Percentiles rank a stretch among this genome's conserved stretches.
phyloP scores from a whole-genome alignment of 2,113 vertebrate species.

The Neolamprologus kungweensis region DNA sequence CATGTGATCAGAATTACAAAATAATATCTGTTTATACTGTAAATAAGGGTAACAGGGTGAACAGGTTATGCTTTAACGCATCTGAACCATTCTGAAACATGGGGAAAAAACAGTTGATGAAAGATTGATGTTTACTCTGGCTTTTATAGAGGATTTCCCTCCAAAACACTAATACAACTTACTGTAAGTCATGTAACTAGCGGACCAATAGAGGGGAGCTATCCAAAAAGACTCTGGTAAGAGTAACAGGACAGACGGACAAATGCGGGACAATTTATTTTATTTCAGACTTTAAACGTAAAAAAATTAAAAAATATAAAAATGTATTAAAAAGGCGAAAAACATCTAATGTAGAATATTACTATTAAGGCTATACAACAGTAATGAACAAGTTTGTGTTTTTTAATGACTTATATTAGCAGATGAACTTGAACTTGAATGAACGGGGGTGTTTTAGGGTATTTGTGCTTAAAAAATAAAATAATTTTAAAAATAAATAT shows the following conservation, averaged over 20 bases:
- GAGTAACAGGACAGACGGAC: neutral
- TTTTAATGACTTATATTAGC: neutral
- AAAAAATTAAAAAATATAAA: neutral
- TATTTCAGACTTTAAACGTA: neutral
- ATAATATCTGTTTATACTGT: neutral
- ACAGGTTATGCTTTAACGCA: neutral
- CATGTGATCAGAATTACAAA: neutral
- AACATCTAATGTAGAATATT: neutral
- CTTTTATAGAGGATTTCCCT: neutral
- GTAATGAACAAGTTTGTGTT: neutral
- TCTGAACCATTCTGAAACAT: neutral
- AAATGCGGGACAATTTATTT: neutral
- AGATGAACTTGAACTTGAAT: neutral
- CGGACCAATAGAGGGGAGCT: neutral
- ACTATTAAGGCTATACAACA: neutral
- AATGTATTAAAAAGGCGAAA: neutral
- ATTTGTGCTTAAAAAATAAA: neutral
- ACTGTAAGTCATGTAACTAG: neutral
- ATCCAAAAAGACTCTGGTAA: neutral
- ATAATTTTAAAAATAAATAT: neutral
- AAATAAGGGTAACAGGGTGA: neutral
- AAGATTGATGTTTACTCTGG: neutral
- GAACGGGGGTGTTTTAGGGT: neutral
- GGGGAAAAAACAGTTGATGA: rapidly evolving
- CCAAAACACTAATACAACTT: neutral